Base-by-base conservation (phyloP, 2,113 vertebrate species). In the Tyrannus savana region DNA sequence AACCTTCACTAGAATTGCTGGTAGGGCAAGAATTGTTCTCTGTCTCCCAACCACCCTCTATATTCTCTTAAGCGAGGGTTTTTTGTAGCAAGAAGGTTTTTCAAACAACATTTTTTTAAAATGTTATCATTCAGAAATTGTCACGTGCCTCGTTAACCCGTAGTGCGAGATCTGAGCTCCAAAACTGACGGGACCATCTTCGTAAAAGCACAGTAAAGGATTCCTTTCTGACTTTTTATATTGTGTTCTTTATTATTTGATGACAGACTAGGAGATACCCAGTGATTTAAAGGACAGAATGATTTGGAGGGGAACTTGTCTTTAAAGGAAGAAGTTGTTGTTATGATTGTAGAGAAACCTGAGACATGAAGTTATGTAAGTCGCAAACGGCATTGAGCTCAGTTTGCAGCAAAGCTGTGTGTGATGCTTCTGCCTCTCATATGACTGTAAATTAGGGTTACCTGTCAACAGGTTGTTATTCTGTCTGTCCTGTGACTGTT, bases 381-480 rank as follows among this genome's bases (percentile, higher is more conserved):
- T 41, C 90, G 56, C 64, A 72, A 67, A 37, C 33, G 75, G 56
- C 52, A 44, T 41, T 56, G 80, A 67, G 84, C 89, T 96, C 83
- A 41, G 55, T 75, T 93, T 92, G 72, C 93, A 81, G 64, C 46
- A 22, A 85, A 83, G 63, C 55, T 92, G 24, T 87, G 31, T 64
- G 68, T 44, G 74, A 82, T 81, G 80, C 56, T 93, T 93, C 52
- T 92, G 21, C 60, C 64, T 93, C 88, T 95, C 58, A 3, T 56
- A n/a, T 66, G 59, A 79, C 62, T 91, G 66, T 81, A 81, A 94
- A 89, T 90, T 86, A 88, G 59, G 46, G 59, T 83, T 95, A 82
- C 80, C 86, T 94, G 80, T 93, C 95, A 96, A 24, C 92, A 87
- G 67, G 60, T 87, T 77, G 68, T 95, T 96, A 80, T 53, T 93